Conservation (phyloP, 2,797 vertebrate species). For the Phataginus tricuspis region DNA sequence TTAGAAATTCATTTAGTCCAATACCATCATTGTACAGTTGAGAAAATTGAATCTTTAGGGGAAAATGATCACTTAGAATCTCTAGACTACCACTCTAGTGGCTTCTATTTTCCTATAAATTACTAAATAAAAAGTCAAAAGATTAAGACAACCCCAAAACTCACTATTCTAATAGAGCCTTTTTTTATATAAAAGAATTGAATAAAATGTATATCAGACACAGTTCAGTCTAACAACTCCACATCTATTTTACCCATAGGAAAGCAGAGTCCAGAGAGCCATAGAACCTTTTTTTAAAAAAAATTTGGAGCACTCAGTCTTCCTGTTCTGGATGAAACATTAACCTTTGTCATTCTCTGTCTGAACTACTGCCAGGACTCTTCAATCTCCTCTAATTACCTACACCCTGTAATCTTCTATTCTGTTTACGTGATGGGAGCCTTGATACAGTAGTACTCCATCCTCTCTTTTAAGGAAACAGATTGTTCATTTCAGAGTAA, state of each 20-base stretch:
- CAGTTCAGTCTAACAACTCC: too few relatives aligned
- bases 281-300: too few relatives aligned
- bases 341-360: slow-evolving; percentile 38
- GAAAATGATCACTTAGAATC: neutral
- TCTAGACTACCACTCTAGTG: neutral
- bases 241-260: too few relatives aligned
- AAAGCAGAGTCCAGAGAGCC: too few relatives aligned
- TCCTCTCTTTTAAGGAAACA: neutral
- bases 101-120: neutral
- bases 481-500: slow-evolving; percentile 6
- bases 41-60: slow-evolving; percentile 31
- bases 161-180: neutral
- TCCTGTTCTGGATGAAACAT: slow-evolving; percentile 40
- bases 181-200: too few relatives aligned
- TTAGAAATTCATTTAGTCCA: slow-evolving; percentile 39
- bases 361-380: slow-evolving; percentile 1
- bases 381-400: neutral
- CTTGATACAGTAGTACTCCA: neutral
- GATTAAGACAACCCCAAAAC: neutral
- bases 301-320: neutral
- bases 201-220: too few relatives aligned
- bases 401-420: neutral
- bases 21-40: neutral
- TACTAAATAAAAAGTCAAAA: neutral
- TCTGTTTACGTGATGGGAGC: neutral